Evolutionary conservation across 1,140 invertebrate species (phyloP), one percentile per base, ranked within the genome.

Genomic region (Paraescarpia echinospica): DNA sequence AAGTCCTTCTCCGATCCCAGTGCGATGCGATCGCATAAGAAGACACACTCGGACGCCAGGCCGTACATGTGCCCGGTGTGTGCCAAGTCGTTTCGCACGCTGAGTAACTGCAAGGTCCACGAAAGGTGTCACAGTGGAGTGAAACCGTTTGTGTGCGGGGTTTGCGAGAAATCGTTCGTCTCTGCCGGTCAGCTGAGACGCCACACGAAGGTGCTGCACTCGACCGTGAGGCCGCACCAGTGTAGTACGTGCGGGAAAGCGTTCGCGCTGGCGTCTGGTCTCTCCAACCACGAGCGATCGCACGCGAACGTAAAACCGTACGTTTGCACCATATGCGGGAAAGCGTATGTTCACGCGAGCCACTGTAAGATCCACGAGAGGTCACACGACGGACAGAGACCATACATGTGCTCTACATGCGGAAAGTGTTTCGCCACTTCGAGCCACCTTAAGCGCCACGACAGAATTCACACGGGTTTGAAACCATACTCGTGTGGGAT

Each of bases 401-500:
- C 59, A 2, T 77, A 27, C 2, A 77, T 77, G 1, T 77, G 59
- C 59, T 0, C 59, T 12, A 77, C 59, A 27, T 90, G 89, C n/a
- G 89, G 89, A 12, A 90, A 90, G n/a, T 35, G 35, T 33, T 90
- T 90, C 89, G 35, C 33, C 8, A 90, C 34, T 22, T 35, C 33
- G 14, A 34, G 34, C 33, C 33, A 34, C n/a, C 89, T 90, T 22
- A 34, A n/a, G 4, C 35, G 35, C 89, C 89, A 90, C 89, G 35
- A 35, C 14, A n/a, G 35, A 22, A 35, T 90, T 22, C 89, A 90
- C 89, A 12, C 34, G 9, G 89, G 89, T 12, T 9, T 41, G 89
- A 93, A 93, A 90, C 90, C 91, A 89, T 93, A 92, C 91, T 34
- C 48, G 34, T 99, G 99, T 97, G 98, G 98, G 14, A 98, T 99